Conservation (phyloP, 2,888 invertebrate genomes). For the Athripsodes cinereus region DNA sequence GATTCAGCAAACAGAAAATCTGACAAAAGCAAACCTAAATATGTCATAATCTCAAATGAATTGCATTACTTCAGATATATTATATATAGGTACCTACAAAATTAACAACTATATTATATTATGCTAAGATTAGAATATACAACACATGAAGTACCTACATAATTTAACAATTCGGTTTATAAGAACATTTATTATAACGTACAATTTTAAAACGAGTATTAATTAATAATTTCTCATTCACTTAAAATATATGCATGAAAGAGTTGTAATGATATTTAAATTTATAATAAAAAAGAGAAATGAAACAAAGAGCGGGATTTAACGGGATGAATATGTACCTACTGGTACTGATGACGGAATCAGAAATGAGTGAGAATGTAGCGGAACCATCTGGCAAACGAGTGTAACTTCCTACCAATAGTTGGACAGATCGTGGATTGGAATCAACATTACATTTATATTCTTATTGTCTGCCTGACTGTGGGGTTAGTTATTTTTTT, state of each 20-base stretch:
- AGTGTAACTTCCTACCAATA: constrained; percentile 14
- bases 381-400: constrained; percentile 27
- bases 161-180: too few species aligned
- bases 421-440: constrained; percentile 23
- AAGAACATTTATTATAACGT: too few species aligned
- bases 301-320: constrained; percentile 24
- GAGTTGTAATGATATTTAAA: too few species aligned
- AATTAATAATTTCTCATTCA: too few species aligned
- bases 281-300: constrained; percentile 6
- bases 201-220: too few species aligned
- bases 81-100: too few species aligned
- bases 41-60: too few species aligned
- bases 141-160: too few species aligned
- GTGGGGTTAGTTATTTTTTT: constrained; percentile 10
- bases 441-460: constrained; percentile 9
- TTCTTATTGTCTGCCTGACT: constrained; percentile 16
- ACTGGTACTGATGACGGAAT: constrained; percentile 4
- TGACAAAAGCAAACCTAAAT: background rate
- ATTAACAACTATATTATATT: too few species aligned
- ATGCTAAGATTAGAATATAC: too few species aligned
- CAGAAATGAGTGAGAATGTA: constrained; percentile 7
- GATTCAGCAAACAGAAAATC: constrained; percentile 6
- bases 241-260: too few species aligned
- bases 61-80: too few species aligned
- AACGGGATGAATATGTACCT: constrained; percentile 25